Base-by-base conservation (phyloP, 2,888 invertebrate species). In the Lasioglossum villosulum region DNA sequence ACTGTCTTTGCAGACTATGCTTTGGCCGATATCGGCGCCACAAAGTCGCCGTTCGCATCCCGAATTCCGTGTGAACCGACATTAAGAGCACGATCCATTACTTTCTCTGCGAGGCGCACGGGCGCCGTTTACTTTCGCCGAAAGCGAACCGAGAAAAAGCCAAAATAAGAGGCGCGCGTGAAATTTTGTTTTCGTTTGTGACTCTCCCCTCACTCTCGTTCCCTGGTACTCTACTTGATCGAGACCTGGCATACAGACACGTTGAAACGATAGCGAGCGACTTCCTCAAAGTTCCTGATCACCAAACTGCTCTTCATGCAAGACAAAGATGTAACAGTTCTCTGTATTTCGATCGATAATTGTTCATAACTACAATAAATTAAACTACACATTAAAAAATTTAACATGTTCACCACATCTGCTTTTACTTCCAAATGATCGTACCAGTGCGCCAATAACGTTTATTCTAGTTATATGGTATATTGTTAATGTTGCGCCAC, bases 71-170 rank as follows among this genome's bases (percentile, higher is more conserved):
- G 86, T 78, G 86, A 89, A 84, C 83, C 83, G 82, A 52, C 88
- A 80, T 86, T 82, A 84, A 86, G 83, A 89, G 59, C 83, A 77
- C 77, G 79, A 88, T 80, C 78, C 87, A 84, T 90, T 88, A 86
- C 90, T 90, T 90, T 90, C 90, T 91, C 91, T 79, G 83, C 74
- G 80, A 76, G 76, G 81, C 79, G 84, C 86, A 39, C 78, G 80
- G 56, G 78, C 84, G 86, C 84, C 81, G 79, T 86, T 89, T 86
- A 91, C 90, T 90, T 90, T 90, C 90, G 90, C 88, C 90, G 83
- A 91, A 90, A 91, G 82, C 91, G 73, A 81, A 78, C 66, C 63
- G 66, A 75, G 76, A 86, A 86, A 79, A 86, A 81, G 52, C 52
- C 86, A 78, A 86, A 86, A 86, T 59, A 86, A 78, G 78, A 81